Base-by-base conservation (phyloP, 2,113 vertebrate species). In the Misgurnus mizolepis region DNA sequence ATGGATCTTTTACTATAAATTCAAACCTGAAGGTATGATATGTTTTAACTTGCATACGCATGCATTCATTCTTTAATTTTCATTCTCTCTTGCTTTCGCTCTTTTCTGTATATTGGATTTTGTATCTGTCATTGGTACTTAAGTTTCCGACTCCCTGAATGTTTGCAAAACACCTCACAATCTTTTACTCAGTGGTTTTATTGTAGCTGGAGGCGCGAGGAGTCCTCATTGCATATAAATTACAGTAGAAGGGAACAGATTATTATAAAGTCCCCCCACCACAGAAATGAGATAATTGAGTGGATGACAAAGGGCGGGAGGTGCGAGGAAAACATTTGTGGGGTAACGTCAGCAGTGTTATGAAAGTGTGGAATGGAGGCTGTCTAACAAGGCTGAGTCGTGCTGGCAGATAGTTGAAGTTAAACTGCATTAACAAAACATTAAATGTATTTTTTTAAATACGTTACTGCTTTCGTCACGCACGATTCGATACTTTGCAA, bases 251-350 rank as follows among this genome's bases (percentile, higher is more conserved):
- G 91, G 88, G 89, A 92, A 89, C 91, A 76, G 82, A 90, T 90
- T 92, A 90, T 80, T 87, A 87, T 90, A 89, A 89, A 90, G 83
- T 88, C 89, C 83, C 49, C 49, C 58, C 76, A 80, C 81, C 82
- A 83, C 85, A 84, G 85, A 85, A 89, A 91, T 89, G 90, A 84
- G 83, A 89, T 95, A 95, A 96, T 93, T 93, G 93, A 90, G 92
- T 88, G 86, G 88, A 93, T 91, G 89, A 91, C 88, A 87, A 91
- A 91, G 91, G 86, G 39, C 82, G 87, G 88, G 84, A 82, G 74
- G 83, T 81, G 85, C 55, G 68, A 70, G 69, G 66, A 85, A 83
- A 77, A 77, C 81, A 80, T n/a, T 49, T 49, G 43, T 56, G 60
- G 27, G 55, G 15, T 50, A 55, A 72, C 45, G 12, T 39, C 62